Evolutionary conservation across 2,113 vertebrate genomes (phyloP).

Genomic region (Catharus bicknelli): DNA sequence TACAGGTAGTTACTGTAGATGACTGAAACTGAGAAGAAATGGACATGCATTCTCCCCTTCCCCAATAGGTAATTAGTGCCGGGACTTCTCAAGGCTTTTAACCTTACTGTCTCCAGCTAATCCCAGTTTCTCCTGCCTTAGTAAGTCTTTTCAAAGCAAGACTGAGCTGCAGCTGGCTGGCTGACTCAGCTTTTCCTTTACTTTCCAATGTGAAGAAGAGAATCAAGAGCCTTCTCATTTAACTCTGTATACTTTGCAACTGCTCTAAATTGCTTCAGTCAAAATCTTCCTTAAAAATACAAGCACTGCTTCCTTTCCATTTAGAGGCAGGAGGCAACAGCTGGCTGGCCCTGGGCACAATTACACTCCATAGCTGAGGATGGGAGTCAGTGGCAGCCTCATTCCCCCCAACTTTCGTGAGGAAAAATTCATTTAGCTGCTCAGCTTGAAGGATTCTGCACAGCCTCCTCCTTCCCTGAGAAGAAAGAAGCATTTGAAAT

Average conservation of each 20-base stretch:
- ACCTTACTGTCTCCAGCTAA: not conserved
- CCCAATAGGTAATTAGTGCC: not conserved
- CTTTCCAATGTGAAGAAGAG: not conserved
- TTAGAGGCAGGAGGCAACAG: conserved; percentile 50
- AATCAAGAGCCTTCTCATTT: not conserved
- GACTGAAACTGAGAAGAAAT: not conserved
- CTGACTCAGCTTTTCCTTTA: not conserved
- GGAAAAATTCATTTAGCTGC: conserved; percentile 32
- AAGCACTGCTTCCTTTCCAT: not conserved
- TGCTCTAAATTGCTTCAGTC: conserved; percentile 35
- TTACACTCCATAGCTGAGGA: conserved; percentile 20
- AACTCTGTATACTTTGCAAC: not conserved
- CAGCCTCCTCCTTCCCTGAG: not conserved
- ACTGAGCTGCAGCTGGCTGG: not conserved
- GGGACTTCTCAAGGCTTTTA: not conserved
- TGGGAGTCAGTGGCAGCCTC: not conserved
- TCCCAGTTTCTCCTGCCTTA: not conserved
- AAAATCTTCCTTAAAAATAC: conserved; percentile 39
- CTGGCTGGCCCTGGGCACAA: conserved; percentile 48
- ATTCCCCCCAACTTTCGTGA: not conserved
- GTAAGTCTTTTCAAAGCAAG: conserved; percentile 14
- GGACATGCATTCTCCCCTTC: not conserved
- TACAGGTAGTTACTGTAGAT: not conserved
- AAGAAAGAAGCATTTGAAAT: not conserved
- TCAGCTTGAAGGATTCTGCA: not conserved